A percentile compares a stretch with the other conserved stretches of the same genome.
Conservation (phyloP, 2,888 invertebrate genomes). For the Cataglyphis rosenhaueri region DNA sequence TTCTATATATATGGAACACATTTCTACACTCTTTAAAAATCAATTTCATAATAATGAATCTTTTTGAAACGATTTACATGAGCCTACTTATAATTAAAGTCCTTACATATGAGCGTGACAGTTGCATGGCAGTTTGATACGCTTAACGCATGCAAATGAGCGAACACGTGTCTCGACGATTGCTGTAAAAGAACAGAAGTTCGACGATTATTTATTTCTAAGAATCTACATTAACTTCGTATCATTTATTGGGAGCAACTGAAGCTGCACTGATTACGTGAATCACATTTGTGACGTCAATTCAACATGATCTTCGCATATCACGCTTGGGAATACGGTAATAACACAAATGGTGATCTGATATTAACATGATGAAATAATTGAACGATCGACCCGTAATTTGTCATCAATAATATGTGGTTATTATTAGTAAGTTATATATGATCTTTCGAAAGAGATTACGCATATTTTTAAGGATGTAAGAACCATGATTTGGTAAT, state of each 20-base stretch:
- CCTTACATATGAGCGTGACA: not conserved
- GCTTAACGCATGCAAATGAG: not conserved
- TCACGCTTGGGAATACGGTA: not conserved
- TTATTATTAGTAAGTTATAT: not conserved
- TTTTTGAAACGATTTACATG: not conserved
- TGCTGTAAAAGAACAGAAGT: not conserved
- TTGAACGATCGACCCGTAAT: constrained; percentile 13
- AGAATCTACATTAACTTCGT: constrained; percentile 1
- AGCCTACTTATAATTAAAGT: not conserved
- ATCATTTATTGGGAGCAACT: constrained; percentile 38
- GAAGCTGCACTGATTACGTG: not conserved
- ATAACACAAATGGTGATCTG: constrained; percentile 14
- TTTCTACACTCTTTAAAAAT: not conserved
- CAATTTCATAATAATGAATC: constrained; percentile 12
- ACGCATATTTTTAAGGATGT: not conserved
- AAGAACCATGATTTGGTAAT: not conserved
- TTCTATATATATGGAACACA: not conserved
- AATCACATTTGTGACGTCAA: constrained; percentile 34
- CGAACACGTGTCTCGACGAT: not conserved
- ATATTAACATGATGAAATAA: constrained; percentile 3
- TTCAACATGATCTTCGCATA: constrained; percentile 8
- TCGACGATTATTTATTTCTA: not conserved
- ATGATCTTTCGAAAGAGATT: not conserved
- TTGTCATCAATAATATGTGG: not conserved
- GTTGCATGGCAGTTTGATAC: not conserved